A percentile compares a stretch with the other conserved stretches of the same genome.
Evolutionary conservation across 2,888 invertebrate genomes (phyloP).

Genomic region (Heliconius aoede): DNA sequence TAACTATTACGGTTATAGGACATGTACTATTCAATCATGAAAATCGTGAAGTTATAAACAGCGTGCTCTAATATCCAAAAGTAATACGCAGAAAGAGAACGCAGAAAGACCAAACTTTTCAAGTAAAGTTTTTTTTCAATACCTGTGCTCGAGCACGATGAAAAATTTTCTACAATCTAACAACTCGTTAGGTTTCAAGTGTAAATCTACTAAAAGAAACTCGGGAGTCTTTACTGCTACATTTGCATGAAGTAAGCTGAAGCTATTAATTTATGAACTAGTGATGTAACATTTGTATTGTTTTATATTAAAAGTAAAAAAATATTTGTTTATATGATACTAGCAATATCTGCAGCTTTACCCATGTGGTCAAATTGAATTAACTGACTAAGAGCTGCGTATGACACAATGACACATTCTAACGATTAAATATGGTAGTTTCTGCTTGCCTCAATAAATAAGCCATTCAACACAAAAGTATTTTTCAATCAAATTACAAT

Average conservation of each 20-base stretch:
- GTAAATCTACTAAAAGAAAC: conserved; percentile 21
- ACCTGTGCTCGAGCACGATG: not conserved
- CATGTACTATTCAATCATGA: not conserved
- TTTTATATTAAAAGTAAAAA: no score
- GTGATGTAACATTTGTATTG: not conserved
- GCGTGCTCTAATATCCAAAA: not conserved
- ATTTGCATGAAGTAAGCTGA: conserved; percentile 14
- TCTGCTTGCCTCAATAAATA: no score
- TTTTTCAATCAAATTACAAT: no score
- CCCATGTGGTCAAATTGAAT: no score
- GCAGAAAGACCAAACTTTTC: not conserved
- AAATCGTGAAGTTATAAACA: not conserved
- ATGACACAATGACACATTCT: no score
- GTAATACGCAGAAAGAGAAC: not conserved
- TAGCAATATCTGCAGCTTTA: no score
- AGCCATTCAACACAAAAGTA: no score
- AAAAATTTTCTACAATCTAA: conserved; percentile 8
- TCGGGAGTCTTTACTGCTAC: not conserved
- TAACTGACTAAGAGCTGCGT: no score
- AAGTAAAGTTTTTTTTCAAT: conserved; percentile 2
- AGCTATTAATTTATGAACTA: conserved; percentile 3
- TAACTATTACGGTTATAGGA: not conserved
- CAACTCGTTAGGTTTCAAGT: conserved; percentile 15
- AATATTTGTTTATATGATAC: no score
- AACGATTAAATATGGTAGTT: no score